Percentiles rank a stretch among this genome's conserved stretches.
Evolutionary conservation across 2,113 vertebrate genomes (phyloP).

Genomic region (Vulpes lagopus): DNA sequence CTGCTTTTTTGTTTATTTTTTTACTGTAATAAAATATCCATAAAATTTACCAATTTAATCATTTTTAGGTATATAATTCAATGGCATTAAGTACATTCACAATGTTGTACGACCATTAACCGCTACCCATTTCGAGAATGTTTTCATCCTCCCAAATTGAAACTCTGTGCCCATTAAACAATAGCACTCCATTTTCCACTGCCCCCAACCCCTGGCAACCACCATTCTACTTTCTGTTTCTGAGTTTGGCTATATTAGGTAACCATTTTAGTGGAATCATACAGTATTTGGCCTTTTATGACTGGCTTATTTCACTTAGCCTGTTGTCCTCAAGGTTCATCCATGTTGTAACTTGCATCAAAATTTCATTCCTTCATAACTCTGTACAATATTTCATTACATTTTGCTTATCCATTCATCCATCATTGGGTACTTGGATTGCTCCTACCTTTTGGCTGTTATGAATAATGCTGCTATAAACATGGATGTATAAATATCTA

Average conservation of each 20-base stretch:
- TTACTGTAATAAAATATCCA: conserved; percentile 10
- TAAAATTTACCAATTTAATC: not conserved
- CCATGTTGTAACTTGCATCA: not conserved
- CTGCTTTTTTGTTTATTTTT: not conserved
- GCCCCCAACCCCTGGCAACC: not conserved
- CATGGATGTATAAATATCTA: not conserved
- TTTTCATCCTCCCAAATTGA: not conserved
- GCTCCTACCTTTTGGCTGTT: conserved; percentile 14
- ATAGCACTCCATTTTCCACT: not conserved
- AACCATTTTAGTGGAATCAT: conserved; percentile 14
- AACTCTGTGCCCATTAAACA: not conserved
- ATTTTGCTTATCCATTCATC: conserved; percentile 1
- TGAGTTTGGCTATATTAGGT: conserved; percentile 17
- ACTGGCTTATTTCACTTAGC: conserved; percentile 44
- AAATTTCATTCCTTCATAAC: not conserved
- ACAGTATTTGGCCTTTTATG: not conserved
- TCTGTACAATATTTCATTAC: not conserved
- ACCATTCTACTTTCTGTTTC: not conserved
- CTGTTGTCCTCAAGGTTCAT: not conserved
- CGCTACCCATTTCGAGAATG: not conserved
- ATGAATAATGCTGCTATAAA: conserved; percentile 1
- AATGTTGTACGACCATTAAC: not conserved
- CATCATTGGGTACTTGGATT: not conserved
- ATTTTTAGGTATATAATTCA: conserved; percentile 25
- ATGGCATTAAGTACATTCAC: not conserved